These are phyloP conservation scores for Oxyura jamaicensis DNA, from an alignment of 2,113 vertebrate species.

Conservation along the genomic window DNA sequence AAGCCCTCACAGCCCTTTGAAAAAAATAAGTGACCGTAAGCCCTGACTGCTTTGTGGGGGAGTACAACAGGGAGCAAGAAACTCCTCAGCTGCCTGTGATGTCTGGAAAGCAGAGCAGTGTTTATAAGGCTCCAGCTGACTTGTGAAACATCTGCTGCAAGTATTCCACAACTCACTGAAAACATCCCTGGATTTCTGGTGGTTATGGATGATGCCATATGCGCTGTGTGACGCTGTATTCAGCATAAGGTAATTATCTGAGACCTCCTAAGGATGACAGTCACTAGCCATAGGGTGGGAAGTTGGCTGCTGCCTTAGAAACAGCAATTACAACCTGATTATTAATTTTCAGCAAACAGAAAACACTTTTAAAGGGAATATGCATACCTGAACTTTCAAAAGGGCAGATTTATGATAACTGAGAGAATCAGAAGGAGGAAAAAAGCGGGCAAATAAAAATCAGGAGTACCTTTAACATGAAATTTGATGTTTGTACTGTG, in stretches of 20 bases:
- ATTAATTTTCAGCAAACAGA: background rate
- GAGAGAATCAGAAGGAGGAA: background rate
- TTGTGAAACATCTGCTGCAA: background rate
- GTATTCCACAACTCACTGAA: background rate
- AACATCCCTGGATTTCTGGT: background rate
- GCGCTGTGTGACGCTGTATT: background rate
- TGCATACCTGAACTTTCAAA: background rate
- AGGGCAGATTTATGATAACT: background rate
- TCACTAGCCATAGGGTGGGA: background rate
- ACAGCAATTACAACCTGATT: rapidly evolving
- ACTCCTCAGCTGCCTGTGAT: background rate
- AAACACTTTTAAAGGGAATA: background rate
- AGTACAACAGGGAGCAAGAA: background rate
- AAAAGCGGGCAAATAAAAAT: background rate
- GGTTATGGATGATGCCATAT: background rate
- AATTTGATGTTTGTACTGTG: too few relatives aligned
- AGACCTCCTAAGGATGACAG: background rate
- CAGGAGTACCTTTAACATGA: background rate
- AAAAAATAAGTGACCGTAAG: rapidly evolving
- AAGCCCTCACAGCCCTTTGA: background rate
- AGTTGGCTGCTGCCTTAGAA: background rate
- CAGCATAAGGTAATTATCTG: background rate
- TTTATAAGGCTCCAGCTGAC: background rate
- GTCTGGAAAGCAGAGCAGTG: background rate
- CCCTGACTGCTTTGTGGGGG: background rate